A percentile compares a stretch with the other conserved stretches of the same genome.
These are phyloP conservation scores for Muraenolepis orangiensis DNA, from an alignment of 2,797 vertebrate species.

Conservation along the genomic window DNA sequence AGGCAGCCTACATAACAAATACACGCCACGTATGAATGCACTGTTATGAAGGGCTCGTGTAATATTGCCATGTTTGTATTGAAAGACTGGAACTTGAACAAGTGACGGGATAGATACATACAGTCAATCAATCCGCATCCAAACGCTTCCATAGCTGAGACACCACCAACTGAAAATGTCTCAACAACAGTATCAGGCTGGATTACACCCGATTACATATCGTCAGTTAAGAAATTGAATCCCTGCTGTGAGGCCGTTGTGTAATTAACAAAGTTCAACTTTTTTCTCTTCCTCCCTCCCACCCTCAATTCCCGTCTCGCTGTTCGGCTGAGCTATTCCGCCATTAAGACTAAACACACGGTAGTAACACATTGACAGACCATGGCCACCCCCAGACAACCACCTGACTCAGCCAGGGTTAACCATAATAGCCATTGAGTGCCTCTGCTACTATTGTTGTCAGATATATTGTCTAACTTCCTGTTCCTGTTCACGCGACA, in stretches of 20 bases:
- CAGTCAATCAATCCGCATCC: too few species aligned
- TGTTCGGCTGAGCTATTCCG: not conserved
- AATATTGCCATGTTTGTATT: too few species aligned
- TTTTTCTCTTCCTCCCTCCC: not conserved
- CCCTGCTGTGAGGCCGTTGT: slow-evolving; percentile 15
- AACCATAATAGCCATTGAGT: slow-evolving; percentile 39
- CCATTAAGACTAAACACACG: slow-evolving; percentile 25
- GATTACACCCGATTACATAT: slow-evolving; percentile 16
- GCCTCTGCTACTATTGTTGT: slow-evolving; percentile 35
- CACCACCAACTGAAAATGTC: not conserved
- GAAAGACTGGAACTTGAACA: too few species aligned
- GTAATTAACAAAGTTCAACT: slow-evolving; percentile 9
- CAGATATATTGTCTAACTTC: slow-evolving; percentile 38
- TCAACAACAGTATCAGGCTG: not conserved
- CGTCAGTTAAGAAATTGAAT: slow-evolving; percentile 16
- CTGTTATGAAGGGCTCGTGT: not conserved
- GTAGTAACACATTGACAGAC: slow-evolving; percentile 44
- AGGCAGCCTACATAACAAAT: not conserved
- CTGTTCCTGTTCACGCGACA: slow-evolving; percentile 32
- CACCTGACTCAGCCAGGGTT: slow-evolving; percentile 16
- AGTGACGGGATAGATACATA: too few species aligned
- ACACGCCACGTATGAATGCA: not conserved
- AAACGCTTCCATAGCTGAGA: too few species aligned
- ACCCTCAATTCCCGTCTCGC: not conserved
- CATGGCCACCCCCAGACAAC: slow-evolving; percentile 30